These are phyloP conservation scores for Pandemis corylana DNA, from an alignment of 2,888 invertebrate species.

Conservation along the genomic window DNA sequence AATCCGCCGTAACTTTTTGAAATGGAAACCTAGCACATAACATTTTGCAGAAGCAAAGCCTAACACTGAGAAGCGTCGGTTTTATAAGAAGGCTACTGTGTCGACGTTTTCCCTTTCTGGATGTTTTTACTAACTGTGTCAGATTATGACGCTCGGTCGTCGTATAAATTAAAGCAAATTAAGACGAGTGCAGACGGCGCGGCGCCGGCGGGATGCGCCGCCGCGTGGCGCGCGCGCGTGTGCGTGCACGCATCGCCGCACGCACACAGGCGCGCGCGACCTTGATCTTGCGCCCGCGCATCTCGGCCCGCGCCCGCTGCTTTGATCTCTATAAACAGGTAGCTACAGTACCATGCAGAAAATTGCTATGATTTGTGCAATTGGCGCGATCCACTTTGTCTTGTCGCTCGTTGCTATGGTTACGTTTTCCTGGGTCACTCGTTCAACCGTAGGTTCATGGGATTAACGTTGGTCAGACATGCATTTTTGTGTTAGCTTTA, in stretches of 20 bases:
- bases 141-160: background rate
- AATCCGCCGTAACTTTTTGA: no score
- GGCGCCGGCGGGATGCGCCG: conserved; percentile 6
- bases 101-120: no score
- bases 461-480: no score
- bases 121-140: background rate
- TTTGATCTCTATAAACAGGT: background rate
- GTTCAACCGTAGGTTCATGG: no score
- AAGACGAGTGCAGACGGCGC: background rate
- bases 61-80: no score
- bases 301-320: conserved; percentile 5
- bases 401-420: no score
- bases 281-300: conserved; percentile 36
- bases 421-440: no score
- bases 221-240: conserved; percentile 21
- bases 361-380: background rate
- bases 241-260: conserved; percentile 3
- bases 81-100: background rate
- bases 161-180: background rate
- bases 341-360: background rate
- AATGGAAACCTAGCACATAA: no score
- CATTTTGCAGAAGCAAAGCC: no score
- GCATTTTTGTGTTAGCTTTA: no score
- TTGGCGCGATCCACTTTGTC: no score
- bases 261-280: conserved; percentile 13